Conservation (phyloP, 2,113 vertebrate genomes). For the Climacteris rufus region DNA sequence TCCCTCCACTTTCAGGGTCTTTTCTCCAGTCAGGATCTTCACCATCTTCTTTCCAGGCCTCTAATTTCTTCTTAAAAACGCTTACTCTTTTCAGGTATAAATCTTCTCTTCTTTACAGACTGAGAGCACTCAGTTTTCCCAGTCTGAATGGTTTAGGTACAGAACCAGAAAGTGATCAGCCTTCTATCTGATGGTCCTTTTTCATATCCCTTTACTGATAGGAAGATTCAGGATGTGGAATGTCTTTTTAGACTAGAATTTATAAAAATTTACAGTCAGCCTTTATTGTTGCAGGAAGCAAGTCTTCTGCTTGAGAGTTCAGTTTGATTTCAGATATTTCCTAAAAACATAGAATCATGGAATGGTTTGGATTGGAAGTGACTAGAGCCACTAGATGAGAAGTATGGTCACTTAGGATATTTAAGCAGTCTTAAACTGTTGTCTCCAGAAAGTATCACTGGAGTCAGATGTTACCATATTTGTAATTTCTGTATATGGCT, state of each 20-base stretch:
- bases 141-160: background rate
- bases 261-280: background rate
- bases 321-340: background rate
- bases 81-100: background rate
- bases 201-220: background rate
- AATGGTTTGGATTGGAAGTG: background rate
- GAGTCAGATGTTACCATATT: background rate
- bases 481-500: background rate
- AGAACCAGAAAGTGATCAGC: background rate
- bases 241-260: background rate
- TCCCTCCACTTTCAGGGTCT: background rate
- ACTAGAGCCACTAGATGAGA: background rate
- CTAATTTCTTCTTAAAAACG: background rate
- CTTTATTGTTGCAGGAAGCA: background rate
- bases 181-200: background rate
- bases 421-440: background rate
- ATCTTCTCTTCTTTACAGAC: background rate
- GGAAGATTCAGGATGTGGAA: background rate
- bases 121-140: background rate
- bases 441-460: background rate
- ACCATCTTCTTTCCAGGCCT: background rate
- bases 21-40: background rate
- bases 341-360: background rate
- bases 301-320: background rate
- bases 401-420: background rate